phyloP scores from a whole-genome alignment of 2,797 vertebrate species.

The Cossypha caffra region DNA sequence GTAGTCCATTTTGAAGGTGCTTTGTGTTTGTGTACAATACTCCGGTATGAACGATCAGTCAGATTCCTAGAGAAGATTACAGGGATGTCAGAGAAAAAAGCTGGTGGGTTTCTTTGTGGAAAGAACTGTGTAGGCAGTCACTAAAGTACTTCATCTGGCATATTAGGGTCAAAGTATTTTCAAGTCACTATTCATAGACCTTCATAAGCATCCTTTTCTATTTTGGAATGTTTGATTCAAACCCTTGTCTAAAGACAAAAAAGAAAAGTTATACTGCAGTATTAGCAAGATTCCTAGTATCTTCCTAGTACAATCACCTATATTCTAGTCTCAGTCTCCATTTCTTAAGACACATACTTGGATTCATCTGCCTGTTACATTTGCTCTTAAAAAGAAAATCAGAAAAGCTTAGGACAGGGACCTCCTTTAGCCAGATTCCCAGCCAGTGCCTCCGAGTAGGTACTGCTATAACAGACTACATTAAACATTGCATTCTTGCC shows the following conservation, averaged over 20 bases:
- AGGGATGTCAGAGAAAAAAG: conserved; percentile 7
- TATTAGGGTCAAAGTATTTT: conserved; percentile 41
- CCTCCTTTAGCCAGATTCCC: background rate
- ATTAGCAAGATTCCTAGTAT: background rate
- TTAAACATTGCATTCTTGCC: background rate
- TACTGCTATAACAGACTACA: background rate
- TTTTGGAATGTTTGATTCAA: conserved; percentile 9
- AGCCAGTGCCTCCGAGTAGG: background rate
- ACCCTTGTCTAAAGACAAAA: background rate
- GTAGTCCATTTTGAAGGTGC: conserved; percentile 80
- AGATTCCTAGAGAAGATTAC: conserved; percentile 50
- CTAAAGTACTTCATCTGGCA: background rate
- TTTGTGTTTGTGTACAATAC: background rate
- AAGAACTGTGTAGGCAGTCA: background rate
- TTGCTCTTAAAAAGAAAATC: background rate
- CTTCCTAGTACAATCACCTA: background rate
- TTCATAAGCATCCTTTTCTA: background rate
- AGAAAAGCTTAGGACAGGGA: background rate
- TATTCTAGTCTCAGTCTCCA: background rate
- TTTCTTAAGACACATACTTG: background rate
- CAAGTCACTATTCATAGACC: background rate
- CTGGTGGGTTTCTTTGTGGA: background rate
- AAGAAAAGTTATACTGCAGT: background rate
- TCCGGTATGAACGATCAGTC: conserved; percentile 28
- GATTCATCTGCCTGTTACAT: background rate